These are phyloP conservation scores for Lates calcarifer DNA, from an alignment of 2,113 vertebrate species.

Conservation along the genomic window DNA sequence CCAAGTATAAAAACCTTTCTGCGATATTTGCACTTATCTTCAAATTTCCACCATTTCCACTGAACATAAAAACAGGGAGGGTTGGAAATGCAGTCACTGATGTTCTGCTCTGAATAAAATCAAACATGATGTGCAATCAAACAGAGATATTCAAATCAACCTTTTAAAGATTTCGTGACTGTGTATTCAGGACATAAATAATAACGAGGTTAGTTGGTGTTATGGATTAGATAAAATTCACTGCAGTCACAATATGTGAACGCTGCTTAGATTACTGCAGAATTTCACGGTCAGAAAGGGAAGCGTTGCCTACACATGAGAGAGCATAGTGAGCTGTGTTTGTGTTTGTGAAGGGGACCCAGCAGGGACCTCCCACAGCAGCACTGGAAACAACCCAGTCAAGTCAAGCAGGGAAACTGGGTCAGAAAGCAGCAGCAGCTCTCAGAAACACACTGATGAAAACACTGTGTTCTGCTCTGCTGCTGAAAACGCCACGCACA, in stretches of 20 bases:
- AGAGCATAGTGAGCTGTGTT: not conserved
- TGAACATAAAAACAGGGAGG: too few species aligned
- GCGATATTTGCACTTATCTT: too few species aligned
- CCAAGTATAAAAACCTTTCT: too few species aligned
- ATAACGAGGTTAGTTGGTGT: not conserved
- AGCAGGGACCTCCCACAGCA: constrained; percentile 42
- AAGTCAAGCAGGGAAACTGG: constrained; percentile 71
- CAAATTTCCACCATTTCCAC: too few species aligned
- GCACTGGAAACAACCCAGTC: constrained; percentile 46
- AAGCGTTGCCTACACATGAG: not conserved
- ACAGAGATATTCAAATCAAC: too few species aligned
- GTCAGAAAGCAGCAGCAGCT: constrained; percentile 62
- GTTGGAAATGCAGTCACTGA: too few species aligned
- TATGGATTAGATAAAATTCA: not conserved
- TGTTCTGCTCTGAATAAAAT: too few species aligned
- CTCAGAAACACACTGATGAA: constrained; percentile 2
- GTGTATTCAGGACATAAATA: not conserved
- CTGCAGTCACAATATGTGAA: not conserved
- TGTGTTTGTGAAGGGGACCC: constrained; percentile 3
- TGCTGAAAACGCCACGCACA: too few species aligned
- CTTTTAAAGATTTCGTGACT: too few species aligned
- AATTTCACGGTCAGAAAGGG: not conserved
- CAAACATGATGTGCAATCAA: too few species aligned
- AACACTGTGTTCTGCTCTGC: not conserved
- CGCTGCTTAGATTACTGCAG: not conserved